Conservation (phyloP, 2,797 vertebrate genomes). For the Melanotaenia pygmaea region DNA sequence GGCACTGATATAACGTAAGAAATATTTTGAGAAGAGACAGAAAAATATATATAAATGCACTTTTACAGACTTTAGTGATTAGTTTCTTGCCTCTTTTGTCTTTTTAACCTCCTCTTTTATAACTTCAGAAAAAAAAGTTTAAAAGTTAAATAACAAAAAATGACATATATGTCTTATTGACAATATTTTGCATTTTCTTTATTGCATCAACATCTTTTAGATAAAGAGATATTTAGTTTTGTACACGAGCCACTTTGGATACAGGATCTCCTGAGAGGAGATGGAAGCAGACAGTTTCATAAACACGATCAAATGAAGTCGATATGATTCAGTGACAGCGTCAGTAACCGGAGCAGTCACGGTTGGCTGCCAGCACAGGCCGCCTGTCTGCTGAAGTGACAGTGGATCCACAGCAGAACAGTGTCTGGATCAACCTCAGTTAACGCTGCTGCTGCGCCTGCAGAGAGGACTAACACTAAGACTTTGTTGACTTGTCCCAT, state of each 20-base stretch:
- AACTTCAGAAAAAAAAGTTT: no score
- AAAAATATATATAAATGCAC: not conserved
- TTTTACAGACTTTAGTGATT: not conserved
- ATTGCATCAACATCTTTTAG: not conserved
- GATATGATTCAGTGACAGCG: slow-evolving; percentile 48
- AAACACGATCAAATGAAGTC: slow-evolving; percentile 42
- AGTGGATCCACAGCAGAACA: slow-evolving; percentile 49
- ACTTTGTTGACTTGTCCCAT: slow-evolving; percentile 47
- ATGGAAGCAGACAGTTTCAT: slow-evolving; percentile 30
- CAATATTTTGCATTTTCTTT: not conserved
- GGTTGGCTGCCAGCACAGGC: slow-evolving; percentile 28
- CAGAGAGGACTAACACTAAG: slow-evolving; percentile 32
- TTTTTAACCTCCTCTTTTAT: not conserved
- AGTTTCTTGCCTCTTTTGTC: not conserved
- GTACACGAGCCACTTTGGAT: not conserved
- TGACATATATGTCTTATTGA: not conserved
- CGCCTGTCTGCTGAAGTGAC: slow-evolving; percentile 52
- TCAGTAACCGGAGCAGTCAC: slow-evolving; percentile 48
- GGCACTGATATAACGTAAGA: slow-evolving; percentile 1
- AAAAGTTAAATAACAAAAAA: no score
- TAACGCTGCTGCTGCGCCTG: not conserved
- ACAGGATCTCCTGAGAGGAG: not conserved
- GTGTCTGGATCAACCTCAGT: not conserved
- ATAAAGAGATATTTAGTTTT: slow-evolving; percentile 15
- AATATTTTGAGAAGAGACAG: slow-evolving; percentile 3